Conservation (phyloP, 2,113 vertebrate genomes). For the Andinoacara biseriatus region DNA sequence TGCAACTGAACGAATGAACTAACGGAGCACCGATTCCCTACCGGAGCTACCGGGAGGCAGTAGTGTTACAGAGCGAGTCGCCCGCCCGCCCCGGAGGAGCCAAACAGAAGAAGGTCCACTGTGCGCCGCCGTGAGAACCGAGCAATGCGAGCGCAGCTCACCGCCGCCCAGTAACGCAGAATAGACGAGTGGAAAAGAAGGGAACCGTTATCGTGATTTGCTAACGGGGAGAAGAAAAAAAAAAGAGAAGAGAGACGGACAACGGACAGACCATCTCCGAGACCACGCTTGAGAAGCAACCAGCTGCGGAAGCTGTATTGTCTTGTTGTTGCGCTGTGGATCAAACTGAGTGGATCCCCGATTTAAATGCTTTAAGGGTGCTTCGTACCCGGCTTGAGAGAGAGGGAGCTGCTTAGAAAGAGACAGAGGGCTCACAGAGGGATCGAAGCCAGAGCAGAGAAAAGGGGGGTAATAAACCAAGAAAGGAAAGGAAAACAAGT, state of each 20-base stretch:
- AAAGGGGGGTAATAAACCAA: conserved; percentile 18
- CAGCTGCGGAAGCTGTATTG: conserved; percentile 45
- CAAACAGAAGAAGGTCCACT: conserved; percentile 66
- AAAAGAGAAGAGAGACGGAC: background rate
- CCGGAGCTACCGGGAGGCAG: conserved; percentile 73
- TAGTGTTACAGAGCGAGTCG: conserved; percentile 57
- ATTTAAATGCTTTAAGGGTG: conserved; percentile 76
- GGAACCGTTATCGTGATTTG: conserved; percentile 64
- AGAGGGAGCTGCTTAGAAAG: conserved; percentile 67
- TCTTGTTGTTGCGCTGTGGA: conserved; percentile 23
- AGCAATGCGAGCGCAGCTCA: conserved; percentile 81
- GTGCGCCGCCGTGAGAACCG: conserved; percentile 64
- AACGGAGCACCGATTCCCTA: conserved; percentile 54
- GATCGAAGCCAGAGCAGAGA: conserved; percentile 9
- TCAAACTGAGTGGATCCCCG: conserved; percentile 51
- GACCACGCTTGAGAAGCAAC: conserved; percentile 28
- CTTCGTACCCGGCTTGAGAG: conserved; percentile 47
- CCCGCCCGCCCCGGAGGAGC: conserved; percentile 62
- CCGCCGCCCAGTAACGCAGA: conserved; percentile 72
- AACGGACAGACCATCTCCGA: conserved; percentile 31
- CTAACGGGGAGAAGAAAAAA: conserved; percentile 5
- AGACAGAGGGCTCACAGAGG: conserved; percentile 37
- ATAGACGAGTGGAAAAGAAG: conserved; percentile 9
- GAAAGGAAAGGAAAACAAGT: conserved; percentile 41
- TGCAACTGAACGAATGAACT: conserved; percentile 53